These are phyloP conservation scores for Monarcha castaneiventris DNA, from an alignment of 2,113 vertebrate species.

Conservation along the genomic window DNA sequence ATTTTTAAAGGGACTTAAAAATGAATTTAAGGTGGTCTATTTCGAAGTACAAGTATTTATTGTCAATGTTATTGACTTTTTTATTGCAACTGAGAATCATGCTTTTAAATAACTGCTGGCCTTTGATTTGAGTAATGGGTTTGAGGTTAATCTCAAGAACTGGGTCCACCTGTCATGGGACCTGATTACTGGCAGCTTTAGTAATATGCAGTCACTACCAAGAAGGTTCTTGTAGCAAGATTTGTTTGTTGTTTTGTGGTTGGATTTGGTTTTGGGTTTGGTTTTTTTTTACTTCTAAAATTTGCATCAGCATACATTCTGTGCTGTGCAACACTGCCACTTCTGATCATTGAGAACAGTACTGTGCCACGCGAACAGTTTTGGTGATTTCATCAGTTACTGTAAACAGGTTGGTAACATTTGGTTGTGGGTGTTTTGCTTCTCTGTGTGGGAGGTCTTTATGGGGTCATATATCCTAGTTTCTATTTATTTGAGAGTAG, in stretches of 20 bases:
- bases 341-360: neutral
- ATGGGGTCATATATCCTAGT: neutral
- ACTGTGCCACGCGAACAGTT: rapidly evolving
- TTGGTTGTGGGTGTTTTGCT: neutral
- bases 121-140: neutral
- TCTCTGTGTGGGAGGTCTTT: neutral
- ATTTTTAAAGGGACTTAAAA: neutral
- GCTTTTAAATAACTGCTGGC: neutral
- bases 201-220: neutral
- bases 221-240: neutral
- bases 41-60: neutral
- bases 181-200: neutral
- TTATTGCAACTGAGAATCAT: neutral
- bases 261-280: neutral
- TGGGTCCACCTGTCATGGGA: neutral
- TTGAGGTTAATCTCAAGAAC: constrained; percentile 2
- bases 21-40: neutral
- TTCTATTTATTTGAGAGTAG: neutral
- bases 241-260: neutral
- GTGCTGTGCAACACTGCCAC: neutral
- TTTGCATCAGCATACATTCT: neutral
- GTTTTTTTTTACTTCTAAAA: neutral
- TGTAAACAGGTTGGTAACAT: neutral
- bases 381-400: neutral
- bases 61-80: neutral